Percentiles rank a stretch among this genome's conserved stretches.
These are phyloP conservation scores for Philypnodon macrostomus DNA, from an alignment of 2,797 vertebrate genomes.

Conservation along the genomic window DNA sequence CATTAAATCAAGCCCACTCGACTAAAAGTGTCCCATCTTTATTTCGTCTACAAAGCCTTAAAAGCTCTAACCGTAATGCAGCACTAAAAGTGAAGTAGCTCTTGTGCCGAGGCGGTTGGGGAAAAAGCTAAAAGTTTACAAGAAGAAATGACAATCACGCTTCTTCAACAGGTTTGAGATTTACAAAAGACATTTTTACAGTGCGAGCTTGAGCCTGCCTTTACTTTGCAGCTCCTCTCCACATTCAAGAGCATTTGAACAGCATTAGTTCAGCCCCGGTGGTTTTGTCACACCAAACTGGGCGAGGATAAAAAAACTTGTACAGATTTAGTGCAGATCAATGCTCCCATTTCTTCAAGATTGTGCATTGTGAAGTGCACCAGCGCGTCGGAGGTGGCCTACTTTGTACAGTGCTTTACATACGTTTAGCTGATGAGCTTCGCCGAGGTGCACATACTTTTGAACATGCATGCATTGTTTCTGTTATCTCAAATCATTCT, in stretches of 20 bases:
- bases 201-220: constrained; percentile 24
- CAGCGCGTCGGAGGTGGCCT: constrained; percentile 51
- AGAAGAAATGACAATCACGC: constrained; percentile 2
- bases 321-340: constrained; percentile 60
- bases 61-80: constrained; percentile 22
- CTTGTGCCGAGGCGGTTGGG: constrained; percentile 1
- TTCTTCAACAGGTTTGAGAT: constrained; percentile 15
- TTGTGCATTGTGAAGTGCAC: constrained; percentile 41
- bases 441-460: constrained; percentile 32
- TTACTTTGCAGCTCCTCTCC: constrained; percentile 17
- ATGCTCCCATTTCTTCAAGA: constrained; percentile 44
- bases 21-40: constrained; percentile 17
- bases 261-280: constrained; percentile 62
- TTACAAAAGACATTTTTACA: constrained; percentile 21
- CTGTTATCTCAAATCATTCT: too few species aligned
- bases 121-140: neutral
- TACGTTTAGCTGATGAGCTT: constrained; percentile 44
- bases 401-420: constrained; percentile 46
- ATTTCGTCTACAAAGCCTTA: constrained; percentile 23
- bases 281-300: constrained; percentile 63
- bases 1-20: constrained; percentile 26
- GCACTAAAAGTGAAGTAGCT: constrained; percentile 22
- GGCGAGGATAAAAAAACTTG: constrained; percentile 48
- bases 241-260: constrained; percentile 39
- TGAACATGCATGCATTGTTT: constrained; percentile 6